Percentiles rank a stretch among this genome's conserved stretches.
phyloP scores from a whole-genome alignment of 2,888 invertebrate genomes.

The Smittia sp. region DNA sequence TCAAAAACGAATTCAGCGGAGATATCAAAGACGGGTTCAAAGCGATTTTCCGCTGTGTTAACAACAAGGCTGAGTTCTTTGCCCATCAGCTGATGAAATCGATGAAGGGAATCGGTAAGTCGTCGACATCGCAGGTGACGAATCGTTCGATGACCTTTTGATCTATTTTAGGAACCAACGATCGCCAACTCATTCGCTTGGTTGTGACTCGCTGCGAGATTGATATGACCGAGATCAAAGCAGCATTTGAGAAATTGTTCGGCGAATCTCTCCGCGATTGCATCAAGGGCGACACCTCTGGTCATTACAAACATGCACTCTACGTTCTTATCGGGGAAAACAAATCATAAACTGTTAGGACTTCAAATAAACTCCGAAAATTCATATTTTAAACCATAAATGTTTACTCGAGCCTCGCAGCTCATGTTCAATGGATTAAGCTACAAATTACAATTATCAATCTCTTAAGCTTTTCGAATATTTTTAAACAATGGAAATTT shows the following conservation, averaged over 20 bases:
- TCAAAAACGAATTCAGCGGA: slow-evolving; percentile 50
- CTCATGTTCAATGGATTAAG: not conserved
- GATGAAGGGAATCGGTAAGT: slow-evolving; percentile 70
- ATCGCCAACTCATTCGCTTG: slow-evolving; percentile 78
- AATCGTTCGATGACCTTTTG: not conserved
- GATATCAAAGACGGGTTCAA: slow-evolving; percentile 70
- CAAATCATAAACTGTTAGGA: slow-evolving; percentile 13
- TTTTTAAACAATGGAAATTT: not conserved
- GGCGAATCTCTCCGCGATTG: slow-evolving; percentile 65
- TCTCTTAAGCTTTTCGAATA: not conserved
- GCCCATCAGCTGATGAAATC: slow-evolving; percentile 82
- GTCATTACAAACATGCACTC: slow-evolving; percentile 81
- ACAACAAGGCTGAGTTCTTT: slow-evolving; percentile 78
- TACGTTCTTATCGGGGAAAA: slow-evolving; percentile 64
- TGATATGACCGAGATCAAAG: slow-evolving; percentile 81
- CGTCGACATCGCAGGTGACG: not conserved
- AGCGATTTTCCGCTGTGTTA: slow-evolving; percentile 77
- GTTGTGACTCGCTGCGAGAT: slow-evolving; percentile 80
- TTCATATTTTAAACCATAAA: not conserved
- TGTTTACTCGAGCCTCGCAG: not conserved
- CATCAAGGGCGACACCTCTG: slow-evolving; percentile 54
- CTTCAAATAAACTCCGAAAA: slow-evolving; percentile 14
- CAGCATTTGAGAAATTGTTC: slow-evolving; percentile 70
- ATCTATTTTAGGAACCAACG: slow-evolving; percentile 68
- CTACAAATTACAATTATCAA: not conserved